Evolutionary conservation across 2,888 invertebrate species (phyloP).

Genomic region (Cheilosia soror): DNA sequence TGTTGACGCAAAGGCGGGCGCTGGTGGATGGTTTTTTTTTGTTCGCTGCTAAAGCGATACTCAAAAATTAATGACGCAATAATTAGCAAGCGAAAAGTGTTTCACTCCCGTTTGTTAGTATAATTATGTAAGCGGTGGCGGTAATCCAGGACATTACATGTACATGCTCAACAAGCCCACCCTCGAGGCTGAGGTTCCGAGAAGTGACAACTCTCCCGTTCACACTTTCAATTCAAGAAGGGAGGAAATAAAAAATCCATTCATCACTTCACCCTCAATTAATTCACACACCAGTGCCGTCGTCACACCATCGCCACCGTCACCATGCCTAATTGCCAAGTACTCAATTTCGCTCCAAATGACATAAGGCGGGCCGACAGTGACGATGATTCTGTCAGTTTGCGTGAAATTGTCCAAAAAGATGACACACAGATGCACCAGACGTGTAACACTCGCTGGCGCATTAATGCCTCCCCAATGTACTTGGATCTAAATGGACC

Average conservation of each 20-base stretch:
- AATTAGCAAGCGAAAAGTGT: conserved; percentile 26
- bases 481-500: not conserved
- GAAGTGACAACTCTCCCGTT: conserved; percentile 15
- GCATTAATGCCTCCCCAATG: conserved; percentile 21
- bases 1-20: not conserved
- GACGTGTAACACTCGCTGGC: conserved; percentile 41
- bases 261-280: conserved; percentile 75
- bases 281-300: conserved; percentile 50
- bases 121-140: conserved; percentile 42
- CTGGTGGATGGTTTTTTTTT: not conserved
- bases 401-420: conserved; percentile 69
- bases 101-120: conserved; percentile 14
- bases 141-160: conserved; percentile 8
- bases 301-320: conserved; percentile 21
- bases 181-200: conserved; percentile 54
- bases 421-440: conserved; percentile 67
- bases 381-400: conserved; percentile 51
- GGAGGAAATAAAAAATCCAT: conserved; percentile 62
- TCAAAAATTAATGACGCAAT: conserved; percentile 61
- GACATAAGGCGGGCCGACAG: conserved; percentile 55
- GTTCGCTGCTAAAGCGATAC: conserved; percentile 16
- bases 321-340: conserved; percentile 74
- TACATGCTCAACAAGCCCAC: conserved; percentile 50
- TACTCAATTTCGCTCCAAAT: conserved; percentile 70
- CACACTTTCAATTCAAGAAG: conserved; percentile 22